Evolutionary conservation across 2,797 vertebrate genomes (phyloP).

Genomic region (Acipenser oxyrinchus): DNA sequence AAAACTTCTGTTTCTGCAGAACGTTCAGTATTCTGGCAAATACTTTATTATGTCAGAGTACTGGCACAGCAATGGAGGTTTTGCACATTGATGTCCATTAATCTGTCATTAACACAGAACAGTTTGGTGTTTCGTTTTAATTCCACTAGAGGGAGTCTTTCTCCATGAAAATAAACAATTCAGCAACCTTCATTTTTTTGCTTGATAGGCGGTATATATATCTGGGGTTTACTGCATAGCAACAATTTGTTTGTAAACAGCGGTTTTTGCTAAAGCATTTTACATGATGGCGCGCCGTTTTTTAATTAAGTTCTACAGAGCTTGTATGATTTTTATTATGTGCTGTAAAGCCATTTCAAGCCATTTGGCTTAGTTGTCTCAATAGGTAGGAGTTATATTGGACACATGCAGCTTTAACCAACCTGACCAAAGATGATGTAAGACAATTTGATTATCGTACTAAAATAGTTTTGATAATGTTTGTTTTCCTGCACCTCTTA

Average conservation of each 20-base stretch:
- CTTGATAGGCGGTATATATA: no score
- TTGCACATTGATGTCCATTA: no score
- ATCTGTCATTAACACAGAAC: no score
- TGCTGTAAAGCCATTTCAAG: neutral
- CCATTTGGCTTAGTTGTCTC: neutral
- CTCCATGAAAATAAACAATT: neutral
- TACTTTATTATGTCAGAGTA: no score
- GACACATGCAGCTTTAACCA: neutral
- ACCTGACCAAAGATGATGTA: conserved; percentile 2
- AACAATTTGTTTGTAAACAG: neutral
- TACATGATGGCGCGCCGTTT: neutral
- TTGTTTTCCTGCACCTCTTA: neutral
- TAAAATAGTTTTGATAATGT: neutral
- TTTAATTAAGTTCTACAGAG: neutral
- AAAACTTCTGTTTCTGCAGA: no score
- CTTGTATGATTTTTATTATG: neutral
- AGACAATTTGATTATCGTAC: neutral
- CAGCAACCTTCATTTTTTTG: no score
- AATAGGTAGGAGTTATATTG: neutral
- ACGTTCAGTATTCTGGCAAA: no score
- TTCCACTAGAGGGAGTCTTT: conserved; percentile 1
- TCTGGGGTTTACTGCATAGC: neutral
- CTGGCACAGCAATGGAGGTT: no score
- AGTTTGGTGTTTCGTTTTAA: no score
- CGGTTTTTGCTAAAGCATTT: neutral